Conservation (phyloP, 2,888 invertebrate species). For the Caenorhabditis sp. region DNA sequence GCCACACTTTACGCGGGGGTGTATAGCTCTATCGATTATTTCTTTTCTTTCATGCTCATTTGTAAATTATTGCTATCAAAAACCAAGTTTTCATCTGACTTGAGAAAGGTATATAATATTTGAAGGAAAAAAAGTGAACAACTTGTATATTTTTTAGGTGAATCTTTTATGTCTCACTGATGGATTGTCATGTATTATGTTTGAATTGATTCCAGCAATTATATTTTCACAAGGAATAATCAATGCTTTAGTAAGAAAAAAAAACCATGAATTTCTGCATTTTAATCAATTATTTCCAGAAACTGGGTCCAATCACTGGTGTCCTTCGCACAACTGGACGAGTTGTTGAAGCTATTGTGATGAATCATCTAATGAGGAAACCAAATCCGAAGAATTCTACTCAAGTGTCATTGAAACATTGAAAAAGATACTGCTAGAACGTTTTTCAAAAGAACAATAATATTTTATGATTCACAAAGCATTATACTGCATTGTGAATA, state of each 20-base stretch:
- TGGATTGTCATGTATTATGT: not conserved
- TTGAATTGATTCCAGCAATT: not conserved
- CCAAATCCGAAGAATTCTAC: not conserved
- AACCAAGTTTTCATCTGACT: not conserved
- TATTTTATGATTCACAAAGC: no score
- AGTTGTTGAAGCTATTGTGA: not conserved
- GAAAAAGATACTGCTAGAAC: no score
- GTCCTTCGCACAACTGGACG: not conserved
- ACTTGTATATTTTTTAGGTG: not conserved
- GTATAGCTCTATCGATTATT: not conserved
- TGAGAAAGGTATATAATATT: no score
- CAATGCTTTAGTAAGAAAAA: not conserved
- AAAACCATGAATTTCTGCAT: no score
- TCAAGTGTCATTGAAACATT: no score
- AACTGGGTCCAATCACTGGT: not conserved
- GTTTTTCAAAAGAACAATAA: no score
- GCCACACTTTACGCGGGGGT: not conserved
- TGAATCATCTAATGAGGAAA: not conserved
- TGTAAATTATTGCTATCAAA: not conserved
- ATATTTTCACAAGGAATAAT: not conserved
- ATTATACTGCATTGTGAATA: no score
- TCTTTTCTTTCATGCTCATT: not conserved
- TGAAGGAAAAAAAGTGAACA: no score
- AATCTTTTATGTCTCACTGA: not conserved
- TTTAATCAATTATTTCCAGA: not conserved